Percentiles rank a stretch among this genome's conserved stretches.
Conservation (phyloP, 2,797 vertebrate species). For the Mycteria americana region DNA sequence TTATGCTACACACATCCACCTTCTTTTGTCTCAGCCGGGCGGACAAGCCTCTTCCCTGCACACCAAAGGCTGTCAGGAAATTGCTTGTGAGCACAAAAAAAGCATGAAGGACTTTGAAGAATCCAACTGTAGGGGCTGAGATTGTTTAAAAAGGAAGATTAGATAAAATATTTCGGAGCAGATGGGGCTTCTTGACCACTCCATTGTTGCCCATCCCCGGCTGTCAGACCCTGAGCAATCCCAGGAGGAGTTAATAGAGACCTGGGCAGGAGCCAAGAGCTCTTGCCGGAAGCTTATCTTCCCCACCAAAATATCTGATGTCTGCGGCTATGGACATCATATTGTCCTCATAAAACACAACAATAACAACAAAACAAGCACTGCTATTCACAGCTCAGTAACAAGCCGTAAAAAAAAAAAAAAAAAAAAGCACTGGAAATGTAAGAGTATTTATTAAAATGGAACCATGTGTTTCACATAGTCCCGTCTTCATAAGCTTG, state of each 20-base stretch:
- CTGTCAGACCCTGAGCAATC: slow-evolving; percentile 28
- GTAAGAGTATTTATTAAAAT: slow-evolving; percentile 35
- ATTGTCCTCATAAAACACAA: slow-evolving; percentile 47
- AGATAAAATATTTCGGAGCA: slow-evolving; percentile 31
- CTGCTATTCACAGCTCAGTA: slow-evolving; percentile 11
- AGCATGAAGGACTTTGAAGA: neutral
- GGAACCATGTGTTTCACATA: slow-evolving; percentile 61
- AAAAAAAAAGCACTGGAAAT: neutral
- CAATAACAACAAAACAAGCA: slow-evolving; percentile 31
- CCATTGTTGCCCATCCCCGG: neutral
- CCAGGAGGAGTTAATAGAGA: slow-evolving; percentile 36
- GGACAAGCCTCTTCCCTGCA: neutral
- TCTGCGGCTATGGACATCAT: slow-evolving; percentile 13
- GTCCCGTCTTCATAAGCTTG: slow-evolving; percentile 18
- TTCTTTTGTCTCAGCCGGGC: neutral
- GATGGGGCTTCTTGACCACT: slow-evolving; percentile 12
- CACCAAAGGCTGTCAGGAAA: neutral
- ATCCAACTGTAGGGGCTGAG: neutral
- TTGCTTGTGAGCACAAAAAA: neutral
- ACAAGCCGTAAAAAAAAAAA: neutral
- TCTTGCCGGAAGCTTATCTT: slow-evolving; percentile 42
- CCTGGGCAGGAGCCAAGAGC: slow-evolving; percentile 13
- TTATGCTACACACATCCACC: neutral
- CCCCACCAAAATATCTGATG: slow-evolving; percentile 1
- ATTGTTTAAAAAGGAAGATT: neutral